These are phyloP conservation scores for Xanthostigma xanthostigma DNA, from an alignment of 2,888 invertebrate species.

Conservation along the genomic window DNA sequence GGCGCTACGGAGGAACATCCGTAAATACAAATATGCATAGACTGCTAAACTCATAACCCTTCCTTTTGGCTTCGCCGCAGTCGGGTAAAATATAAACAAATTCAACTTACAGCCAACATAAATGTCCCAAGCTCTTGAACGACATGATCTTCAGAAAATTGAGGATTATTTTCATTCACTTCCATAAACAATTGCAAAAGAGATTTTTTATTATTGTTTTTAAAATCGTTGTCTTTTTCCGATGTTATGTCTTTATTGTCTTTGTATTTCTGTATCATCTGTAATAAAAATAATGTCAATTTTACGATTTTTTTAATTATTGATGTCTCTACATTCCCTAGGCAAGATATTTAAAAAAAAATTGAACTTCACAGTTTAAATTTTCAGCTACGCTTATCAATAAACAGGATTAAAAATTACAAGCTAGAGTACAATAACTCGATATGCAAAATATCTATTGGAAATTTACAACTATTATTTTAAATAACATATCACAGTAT, in stretches of 20 bases:
- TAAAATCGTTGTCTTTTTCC: not conserved
- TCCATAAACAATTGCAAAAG: conserved; percentile 39
- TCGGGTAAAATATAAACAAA: too few relatives aligned
- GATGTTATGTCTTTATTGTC: not conserved
- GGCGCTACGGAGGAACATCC: too few relatives aligned
- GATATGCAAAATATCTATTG: too few relatives aligned
- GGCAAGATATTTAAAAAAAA: too few relatives aligned
- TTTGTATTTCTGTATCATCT: conserved; percentile 2
- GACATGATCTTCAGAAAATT: conserved; percentile 39
- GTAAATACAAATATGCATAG: too few relatives aligned
- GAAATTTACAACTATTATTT: too few relatives aligned
- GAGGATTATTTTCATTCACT: conserved; percentile 30
- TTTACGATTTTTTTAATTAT: not conserved
- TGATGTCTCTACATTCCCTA: too few relatives aligned
- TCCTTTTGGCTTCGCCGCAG: too few relatives aligned
- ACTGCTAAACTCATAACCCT: too few relatives aligned
- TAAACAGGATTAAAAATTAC: too few relatives aligned
- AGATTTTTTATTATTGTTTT: conserved; percentile 21
- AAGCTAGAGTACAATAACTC: too few relatives aligned
- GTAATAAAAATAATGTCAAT: not conserved
- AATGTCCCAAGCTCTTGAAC: conserved; percentile 44
- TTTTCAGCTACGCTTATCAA: conserved; percentile 10
- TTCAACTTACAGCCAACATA: conserved; percentile 37
- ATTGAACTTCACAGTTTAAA: conserved; percentile 12
- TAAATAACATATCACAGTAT: too few relatives aligned